A percentile compares a stretch with the other conserved stretches of the same genome.
Evolutionary conservation across 1,140 invertebrate genomes (phyloP).

Genomic region (Vollenhovia emeryi): DNA sequence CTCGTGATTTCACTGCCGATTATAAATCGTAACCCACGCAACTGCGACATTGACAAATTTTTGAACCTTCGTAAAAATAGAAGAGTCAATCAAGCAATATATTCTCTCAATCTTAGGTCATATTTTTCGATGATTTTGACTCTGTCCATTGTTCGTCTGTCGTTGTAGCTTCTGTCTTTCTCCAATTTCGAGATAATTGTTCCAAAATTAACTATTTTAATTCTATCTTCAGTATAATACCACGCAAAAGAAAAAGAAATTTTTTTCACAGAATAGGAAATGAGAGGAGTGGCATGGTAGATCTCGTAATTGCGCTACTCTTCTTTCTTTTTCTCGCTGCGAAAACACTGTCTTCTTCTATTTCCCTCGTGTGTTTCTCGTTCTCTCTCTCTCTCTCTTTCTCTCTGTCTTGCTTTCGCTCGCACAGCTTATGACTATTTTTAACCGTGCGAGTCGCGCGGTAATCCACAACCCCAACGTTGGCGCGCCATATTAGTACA

Average conservation of each 20-base stretch:
- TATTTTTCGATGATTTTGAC: background rate
- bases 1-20: constrained; percentile 21
- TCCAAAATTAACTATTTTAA: background rate
- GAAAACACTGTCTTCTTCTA: constrained; percentile 27
- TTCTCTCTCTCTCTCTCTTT: constrained; percentile 61
- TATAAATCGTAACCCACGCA: constrained; percentile 24
- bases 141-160: background rate
- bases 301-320: constrained; percentile 49
- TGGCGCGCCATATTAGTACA: constrained; percentile 86
- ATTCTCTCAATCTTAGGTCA: background rate
- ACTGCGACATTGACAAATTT: background rate
- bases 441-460: constrained; percentile 81
- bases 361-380: background rate
- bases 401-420: constrained; percentile 71
- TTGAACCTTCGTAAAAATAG: background rate
- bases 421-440: constrained; percentile 84
- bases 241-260: background rate
- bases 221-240: background rate
- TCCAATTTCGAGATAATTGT: background rate
- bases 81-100: background rate
- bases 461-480: constrained; percentile 82
- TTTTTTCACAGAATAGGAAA: constrained; percentile 51
- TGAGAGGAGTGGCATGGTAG: background rate
- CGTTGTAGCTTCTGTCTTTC: background rate
- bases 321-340: background rate